Base-by-base conservation (phyloP, 2,113 vertebrate species). In the Spea bombifrons region DNA sequence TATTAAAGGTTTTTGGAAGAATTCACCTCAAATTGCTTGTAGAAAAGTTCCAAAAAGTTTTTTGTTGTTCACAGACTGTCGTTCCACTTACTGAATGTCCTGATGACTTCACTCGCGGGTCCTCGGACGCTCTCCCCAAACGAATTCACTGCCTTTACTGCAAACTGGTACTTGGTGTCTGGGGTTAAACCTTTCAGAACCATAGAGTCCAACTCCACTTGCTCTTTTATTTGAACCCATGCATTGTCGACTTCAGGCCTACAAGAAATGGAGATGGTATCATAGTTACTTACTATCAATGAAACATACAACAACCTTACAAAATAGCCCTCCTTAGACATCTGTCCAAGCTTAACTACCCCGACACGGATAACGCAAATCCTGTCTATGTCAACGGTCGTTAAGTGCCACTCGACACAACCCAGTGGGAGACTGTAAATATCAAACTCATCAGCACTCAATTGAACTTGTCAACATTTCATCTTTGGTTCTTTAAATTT, bases 201-300 rank as follows among this genome's bases (percentile, higher is more conserved):
- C 95, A 97, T 95, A 68, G 97, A 97, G 76, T 93, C 94, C 46
- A 95, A 91, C 84, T 93, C 90, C 80, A 98, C 93, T 66, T 89
- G 91, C 77, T 98, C 96, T 65, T 91, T 93, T 77, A 98, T 97
- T 75, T 91, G 85, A 0, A 92, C 95, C 97, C 97, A 98, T 65
- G 91, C 94, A 4, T 89, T 91, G 87, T 98, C 96, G 75, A 95
- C 88, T 83, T 96, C 96, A 81, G 96, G 94, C 87, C 97, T 99
- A 83, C 73, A 82, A 78, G 49, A 83, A 87, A 84, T 15, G 66
- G 82, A 63, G 55, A 59, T 59, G 55, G 10, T 4, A 59, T 30
- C 30, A 30, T 64, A 5, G 30, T 30, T 30, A 30, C 30, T 30
- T 30, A 30, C 30, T 30, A 30, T 30, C 30, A 30, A 30, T 30